Conservation (phyloP, 2,888 invertebrate species). For the Cerastoderma edule region DNA sequence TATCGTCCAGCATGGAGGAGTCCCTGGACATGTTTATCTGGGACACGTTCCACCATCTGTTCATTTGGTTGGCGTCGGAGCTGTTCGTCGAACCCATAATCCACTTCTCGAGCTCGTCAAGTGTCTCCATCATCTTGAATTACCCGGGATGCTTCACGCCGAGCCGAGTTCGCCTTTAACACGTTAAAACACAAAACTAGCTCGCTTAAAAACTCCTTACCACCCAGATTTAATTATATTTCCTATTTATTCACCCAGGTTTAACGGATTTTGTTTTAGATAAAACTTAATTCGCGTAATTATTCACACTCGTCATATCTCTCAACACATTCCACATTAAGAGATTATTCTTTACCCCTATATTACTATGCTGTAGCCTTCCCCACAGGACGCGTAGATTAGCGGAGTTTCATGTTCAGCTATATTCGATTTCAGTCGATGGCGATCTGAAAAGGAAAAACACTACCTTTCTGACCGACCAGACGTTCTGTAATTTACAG, state of each 20-base stretch:
- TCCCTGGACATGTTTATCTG: constrained; percentile 24
- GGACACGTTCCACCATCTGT: constrained; percentile 23
- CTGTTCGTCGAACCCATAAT: constrained; percentile 32
- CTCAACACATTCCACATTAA: no score
- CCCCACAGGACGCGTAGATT: no score
- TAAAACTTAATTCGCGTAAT: neutral
- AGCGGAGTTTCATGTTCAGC: no score
- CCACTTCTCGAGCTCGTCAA: constrained; percentile 38
- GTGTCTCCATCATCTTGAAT: constrained; percentile 30
- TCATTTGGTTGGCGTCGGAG: constrained; percentile 28
- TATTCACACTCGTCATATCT: neutral
- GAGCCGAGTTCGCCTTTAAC: neutral
- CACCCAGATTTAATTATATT: neutral
- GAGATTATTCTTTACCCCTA: no score
- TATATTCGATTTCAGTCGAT: no score
- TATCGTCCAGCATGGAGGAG: constrained; percentile 19
- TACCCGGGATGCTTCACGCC: neutral
- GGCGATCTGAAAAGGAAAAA: no score
- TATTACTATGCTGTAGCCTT: no score
- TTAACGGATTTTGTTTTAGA: neutral
- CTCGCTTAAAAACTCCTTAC: neutral
- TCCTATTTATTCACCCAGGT: neutral
- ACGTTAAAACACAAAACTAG: neutral
- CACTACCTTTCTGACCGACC: no score
- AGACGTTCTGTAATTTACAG: no score